Percentiles rank a stretch among this genome's conserved stretches.
These are phyloP conservation scores for Sphaeridia pumilis DNA, from an alignment of 2,888 invertebrate genomes.

Conservation along the genomic window DNA sequence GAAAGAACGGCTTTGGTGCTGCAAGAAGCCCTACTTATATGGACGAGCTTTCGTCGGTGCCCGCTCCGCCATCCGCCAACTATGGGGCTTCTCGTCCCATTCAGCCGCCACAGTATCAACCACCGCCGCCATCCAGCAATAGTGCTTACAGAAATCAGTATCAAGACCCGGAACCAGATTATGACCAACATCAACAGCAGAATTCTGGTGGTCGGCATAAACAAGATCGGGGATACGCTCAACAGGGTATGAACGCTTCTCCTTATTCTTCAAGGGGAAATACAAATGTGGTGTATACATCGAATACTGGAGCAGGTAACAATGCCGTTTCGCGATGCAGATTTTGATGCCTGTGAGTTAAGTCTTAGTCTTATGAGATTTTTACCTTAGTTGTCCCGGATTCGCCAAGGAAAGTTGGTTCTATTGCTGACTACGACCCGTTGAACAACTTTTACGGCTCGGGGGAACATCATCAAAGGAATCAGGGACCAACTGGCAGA, in stretches of 20 bases:
- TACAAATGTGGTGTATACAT: constrained; percentile 60
- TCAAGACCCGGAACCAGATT: constrained; percentile 1
- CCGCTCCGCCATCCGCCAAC: constrained; percentile 26
- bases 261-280: constrained; percentile 32
- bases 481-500: not conserved
- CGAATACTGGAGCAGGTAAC: constrained; percentile 54
- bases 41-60: constrained; percentile 29
- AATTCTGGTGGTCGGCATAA: constrained; percentile 26
- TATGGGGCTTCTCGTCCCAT: constrained; percentile 36
- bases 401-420: constrained; percentile 61
- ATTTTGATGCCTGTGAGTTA: too few relatives aligned
- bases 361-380: not conserved
- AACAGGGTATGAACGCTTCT: constrained; percentile 24
- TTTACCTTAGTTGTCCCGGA: constrained; percentile 44
- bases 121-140: constrained; percentile 27
- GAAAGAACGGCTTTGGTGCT: constrained; percentile 27
- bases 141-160: constrained; percentile 28
- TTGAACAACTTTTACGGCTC: constrained; percentile 77
- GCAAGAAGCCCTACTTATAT: constrained; percentile 31
- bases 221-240: constrained; percentile 16
- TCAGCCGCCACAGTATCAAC: constrained; percentile 20
- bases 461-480: constrained; percentile 40
- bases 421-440: constrained; percentile 91
- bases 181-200: constrained; percentile 20
- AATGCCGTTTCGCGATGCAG: too few relatives aligned